Evolutionary conservation across 2,888 invertebrate species (phyloP).

Genomic region (Apodemia duryi): DNA sequence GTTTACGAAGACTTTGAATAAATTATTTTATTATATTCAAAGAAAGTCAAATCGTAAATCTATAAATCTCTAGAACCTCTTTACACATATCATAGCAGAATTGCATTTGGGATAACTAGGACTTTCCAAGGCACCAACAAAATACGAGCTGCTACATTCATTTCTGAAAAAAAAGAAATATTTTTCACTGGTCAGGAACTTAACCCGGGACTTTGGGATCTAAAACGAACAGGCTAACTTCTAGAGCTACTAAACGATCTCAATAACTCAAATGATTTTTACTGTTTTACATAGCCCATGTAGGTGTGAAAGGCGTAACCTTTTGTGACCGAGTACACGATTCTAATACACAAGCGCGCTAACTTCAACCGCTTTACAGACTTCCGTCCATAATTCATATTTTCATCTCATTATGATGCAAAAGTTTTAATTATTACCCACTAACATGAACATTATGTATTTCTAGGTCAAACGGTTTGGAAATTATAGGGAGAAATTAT

Average conservation of each 20-base stretch:
- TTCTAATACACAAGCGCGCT: constrained; percentile 2
- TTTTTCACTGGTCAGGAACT: no score
- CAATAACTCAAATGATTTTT: not conserved
- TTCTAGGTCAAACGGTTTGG: constrained; percentile 1
- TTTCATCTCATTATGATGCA: constrained; percentile 13
- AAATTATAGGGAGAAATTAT: not conserved
- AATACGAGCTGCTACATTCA: no score
- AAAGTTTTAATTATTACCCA: constrained; percentile 11
- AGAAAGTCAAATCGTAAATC: no score
- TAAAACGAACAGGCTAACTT: no score
- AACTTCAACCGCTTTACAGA: constrained; percentile 1
- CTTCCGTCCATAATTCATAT: not conserved
- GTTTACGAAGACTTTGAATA: not conserved
- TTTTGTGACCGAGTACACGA: not conserved
- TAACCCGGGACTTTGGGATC: no score
- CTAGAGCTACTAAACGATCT: no score
- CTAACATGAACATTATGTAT: not conserved
- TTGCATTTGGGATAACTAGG: no score
- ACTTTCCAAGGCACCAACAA: no score
- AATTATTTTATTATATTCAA: no score
- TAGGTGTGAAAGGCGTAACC: not conserved
- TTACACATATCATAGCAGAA: no score
- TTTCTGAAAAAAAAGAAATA: no score
- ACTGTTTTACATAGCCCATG: not conserved
- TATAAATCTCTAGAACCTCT: no score